phyloP scores from a whole-genome alignment of 2,888 invertebrate species.

The Andrena dorsata region DNA sequence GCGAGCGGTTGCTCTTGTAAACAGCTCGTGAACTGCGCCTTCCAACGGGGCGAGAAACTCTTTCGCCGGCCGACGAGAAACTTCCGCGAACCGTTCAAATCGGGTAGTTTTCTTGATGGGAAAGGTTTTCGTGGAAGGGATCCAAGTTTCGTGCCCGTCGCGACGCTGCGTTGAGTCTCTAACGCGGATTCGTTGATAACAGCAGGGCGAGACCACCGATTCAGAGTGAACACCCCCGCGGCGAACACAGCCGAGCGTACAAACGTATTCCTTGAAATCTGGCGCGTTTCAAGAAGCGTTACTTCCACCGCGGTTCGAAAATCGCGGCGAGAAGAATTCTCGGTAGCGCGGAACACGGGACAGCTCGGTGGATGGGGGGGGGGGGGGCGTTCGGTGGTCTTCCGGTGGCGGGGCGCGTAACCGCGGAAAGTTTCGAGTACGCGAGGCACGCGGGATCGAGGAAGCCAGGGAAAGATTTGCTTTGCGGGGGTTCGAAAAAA shows the following conservation, averaged over 20 bases:
- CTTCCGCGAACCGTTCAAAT: background rate
- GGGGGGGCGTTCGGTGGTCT: background rate
- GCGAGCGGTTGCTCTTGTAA: constrained; percentile 7
- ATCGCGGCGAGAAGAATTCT: background rate
- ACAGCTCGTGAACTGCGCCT: constrained; percentile 10
- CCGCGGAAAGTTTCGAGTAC: constrained; percentile 10
- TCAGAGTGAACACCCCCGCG: background rate
- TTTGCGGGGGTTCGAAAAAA: background rate
- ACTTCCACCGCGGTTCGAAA: background rate
- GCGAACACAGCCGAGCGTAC: background rate
- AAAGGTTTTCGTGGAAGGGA: background rate
- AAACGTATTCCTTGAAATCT: too few relatives aligned
- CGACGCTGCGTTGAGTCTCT: too few relatives aligned
- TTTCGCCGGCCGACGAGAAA: background rate
- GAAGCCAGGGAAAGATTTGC: background rate
- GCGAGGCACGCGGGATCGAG: constrained; percentile 11
- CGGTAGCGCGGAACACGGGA: background rate
- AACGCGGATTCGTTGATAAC: too few relatives aligned
- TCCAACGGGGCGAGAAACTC: constrained; percentile 16
- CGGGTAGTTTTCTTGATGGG: background rate
- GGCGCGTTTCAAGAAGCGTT: too few relatives aligned
- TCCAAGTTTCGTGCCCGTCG: background rate
- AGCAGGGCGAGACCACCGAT: too few relatives aligned
- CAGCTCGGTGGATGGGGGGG: background rate
- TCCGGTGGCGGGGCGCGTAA: background rate